Evolutionary conservation across 2,888 invertebrate genomes (phyloP), one percentile per base, ranked within the genome.

Genomic region (Rapana venosa): DNA sequence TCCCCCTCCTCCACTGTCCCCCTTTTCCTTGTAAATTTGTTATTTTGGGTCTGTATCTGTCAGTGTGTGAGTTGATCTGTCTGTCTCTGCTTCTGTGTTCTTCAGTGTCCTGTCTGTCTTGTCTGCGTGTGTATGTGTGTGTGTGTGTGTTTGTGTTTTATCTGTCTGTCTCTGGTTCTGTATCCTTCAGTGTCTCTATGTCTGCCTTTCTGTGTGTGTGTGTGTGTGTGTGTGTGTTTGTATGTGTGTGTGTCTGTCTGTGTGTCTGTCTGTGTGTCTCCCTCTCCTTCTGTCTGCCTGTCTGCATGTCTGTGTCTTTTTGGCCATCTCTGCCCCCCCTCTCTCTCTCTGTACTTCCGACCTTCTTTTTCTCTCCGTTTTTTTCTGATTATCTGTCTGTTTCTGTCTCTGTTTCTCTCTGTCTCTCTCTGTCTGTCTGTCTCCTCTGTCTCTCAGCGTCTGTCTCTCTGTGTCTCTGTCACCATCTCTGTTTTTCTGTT

Each of bases 271-370:
- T 85, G 81, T 81, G n/a, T n/a, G n/a, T n/a, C n/a, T n/a, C 8
- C 47, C 8, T 47, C 4, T 47, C 8, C 47, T 47, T 2, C n/a
- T n/a, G n/a, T n/a, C 35, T 81, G 81, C 47, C 47, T 84, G 83
- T 84, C 47, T 84, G 83, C 47, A 2, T 83, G 83, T 83, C 83
- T 83, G 47, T 83, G 4, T 83, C 17, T 83, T n/a, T n/a, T n/a
- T n/a, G n/a, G n/a, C n/a, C n/a, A n/a, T 47, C 47, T 47, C 4
- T 47, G 4, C 47, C 4, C 8, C 47, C 8, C 4, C 47, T 47
- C 47, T 8, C 8, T 85, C 20, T 85, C 30, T 87, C 58, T 58
- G 66, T 87, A 0, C 30, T 13, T 87, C n/a, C 30, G 32, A 66
- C 58, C n/a, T n/a, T 58, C 66, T 87, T 8, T 58, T 0, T 79